phyloP scores from a whole-genome alignment of 2,113 vertebrate species.

The Suricata suricatta region DNA sequence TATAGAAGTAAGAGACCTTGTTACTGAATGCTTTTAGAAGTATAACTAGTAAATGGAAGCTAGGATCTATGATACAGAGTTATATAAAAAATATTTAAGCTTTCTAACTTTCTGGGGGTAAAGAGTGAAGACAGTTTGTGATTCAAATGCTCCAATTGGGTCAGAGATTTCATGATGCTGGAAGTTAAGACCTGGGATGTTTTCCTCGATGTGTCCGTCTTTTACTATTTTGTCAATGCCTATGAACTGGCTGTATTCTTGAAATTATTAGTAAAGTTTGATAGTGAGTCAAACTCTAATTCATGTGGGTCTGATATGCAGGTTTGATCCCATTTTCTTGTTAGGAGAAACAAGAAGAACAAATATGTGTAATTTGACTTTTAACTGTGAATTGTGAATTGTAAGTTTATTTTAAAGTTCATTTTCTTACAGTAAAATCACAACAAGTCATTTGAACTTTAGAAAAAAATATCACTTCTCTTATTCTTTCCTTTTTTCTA shows the following conservation, averaged over 20 bases:
- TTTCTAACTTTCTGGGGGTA: neutral
- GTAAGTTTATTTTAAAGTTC: neutral
- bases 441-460: neutral
- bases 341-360: neutral
- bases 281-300: neutral
- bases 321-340: neutral
- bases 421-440: constrained; percentile 10
- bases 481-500: neutral
- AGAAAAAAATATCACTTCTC: neutral
- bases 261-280: neutral
- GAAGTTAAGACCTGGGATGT: neutral
- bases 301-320: neutral
- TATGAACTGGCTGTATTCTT: neutral
- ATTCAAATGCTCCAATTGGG: neutral
- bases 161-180: neutral
- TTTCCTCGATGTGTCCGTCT: neutral
- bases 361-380: neutral
- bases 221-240: neutral
- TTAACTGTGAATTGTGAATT: neutral
- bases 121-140: neutral
- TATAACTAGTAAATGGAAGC: neutral
- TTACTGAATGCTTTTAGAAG: neutral
- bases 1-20: neutral
- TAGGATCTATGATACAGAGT: neutral
- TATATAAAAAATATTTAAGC: neutral